Conservation (phyloP, 2,888 invertebrate species). For the Leucozona laternaria region DNA sequence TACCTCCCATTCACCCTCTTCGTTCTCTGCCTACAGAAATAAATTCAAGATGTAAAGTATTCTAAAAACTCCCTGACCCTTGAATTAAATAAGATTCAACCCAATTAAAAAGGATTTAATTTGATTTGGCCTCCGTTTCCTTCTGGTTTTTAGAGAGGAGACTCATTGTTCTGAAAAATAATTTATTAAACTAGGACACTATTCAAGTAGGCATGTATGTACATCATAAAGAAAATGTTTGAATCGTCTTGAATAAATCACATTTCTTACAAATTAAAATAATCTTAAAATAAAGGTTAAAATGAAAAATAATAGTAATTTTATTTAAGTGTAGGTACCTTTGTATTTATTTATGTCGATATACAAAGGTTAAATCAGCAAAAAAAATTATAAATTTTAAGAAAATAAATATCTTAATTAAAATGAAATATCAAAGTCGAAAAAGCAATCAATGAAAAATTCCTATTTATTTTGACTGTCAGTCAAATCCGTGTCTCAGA, state of each 20-base stretch:
- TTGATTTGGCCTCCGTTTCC: slow-evolving; percentile 36
- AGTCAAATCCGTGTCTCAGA: too few species aligned
- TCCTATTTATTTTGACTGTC: too few species aligned
- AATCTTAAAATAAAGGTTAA: too few species aligned
- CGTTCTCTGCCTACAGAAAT: background rate
- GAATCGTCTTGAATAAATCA: background rate
- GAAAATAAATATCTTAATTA: too few species aligned
- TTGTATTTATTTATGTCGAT: too few species aligned
- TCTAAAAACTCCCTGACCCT: background rate
- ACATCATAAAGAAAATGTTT: background rate
- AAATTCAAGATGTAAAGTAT: background rate
- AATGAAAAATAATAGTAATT: too few species aligned
- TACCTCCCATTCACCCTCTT: background rate
- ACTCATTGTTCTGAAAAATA: slow-evolving; percentile 19
- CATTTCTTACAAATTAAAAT: background rate
- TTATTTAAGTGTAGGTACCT: too few species aligned
- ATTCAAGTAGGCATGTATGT: background rate
- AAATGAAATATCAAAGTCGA: too few species aligned
- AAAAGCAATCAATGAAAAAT: too few species aligned
- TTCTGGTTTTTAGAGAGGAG: slow-evolving; percentile 2
- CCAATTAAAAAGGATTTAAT: slow-evolving; percentile 63
- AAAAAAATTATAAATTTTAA: too few species aligned
- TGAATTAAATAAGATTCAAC: slow-evolving; percentile 37
- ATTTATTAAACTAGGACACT: background rate
- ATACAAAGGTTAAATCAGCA: too few species aligned